Percentiles rank a stretch among this genome's conserved stretches.
Evolutionary conservation across 2,888 invertebrate species (phyloP).

Genomic region (Athetis lepigone): DNA sequence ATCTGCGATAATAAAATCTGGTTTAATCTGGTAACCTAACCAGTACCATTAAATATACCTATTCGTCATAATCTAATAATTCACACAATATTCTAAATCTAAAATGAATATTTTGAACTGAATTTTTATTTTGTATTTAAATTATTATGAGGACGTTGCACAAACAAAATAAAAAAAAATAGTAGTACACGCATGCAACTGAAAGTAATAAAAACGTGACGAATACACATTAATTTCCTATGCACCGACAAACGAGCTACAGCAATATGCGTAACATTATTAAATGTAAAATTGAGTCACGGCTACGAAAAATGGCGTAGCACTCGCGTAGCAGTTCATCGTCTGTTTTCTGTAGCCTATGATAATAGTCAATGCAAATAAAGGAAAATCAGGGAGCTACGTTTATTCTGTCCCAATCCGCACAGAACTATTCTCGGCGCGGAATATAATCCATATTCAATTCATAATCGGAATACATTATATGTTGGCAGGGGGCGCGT

Average conservation of each 20-base stretch:
- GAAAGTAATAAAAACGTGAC: conserved; percentile 7
- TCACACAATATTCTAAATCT: no score
- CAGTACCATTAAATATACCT: no score
- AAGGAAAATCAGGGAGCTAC: conserved; percentile 49
- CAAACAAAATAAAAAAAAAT: background rate
- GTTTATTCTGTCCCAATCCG: conserved; percentile 49
- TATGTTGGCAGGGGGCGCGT: conserved; percentile 50
- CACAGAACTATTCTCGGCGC: conserved; percentile 52
- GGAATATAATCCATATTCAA: conserved; percentile 62
- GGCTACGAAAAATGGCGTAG: conserved; percentile 42
- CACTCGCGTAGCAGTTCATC: conserved; percentile 30
- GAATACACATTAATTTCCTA: conserved; percentile 7
- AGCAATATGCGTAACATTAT: background rate
- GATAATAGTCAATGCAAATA: conserved; percentile 44
- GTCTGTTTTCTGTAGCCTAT: conserved; percentile 39
- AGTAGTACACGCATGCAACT: background rate
- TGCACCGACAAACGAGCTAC: background rate
- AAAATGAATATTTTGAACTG: no score
- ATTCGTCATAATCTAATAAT: no score
- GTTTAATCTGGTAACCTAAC: no score
- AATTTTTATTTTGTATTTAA: no score
- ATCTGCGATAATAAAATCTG: no score
- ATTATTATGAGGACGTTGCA: no score
- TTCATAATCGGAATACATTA: conserved; percentile 66
- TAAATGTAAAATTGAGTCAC: conserved; percentile 8